Evolutionary conservation across 2,113 vertebrate genomes (phyloP), one percentile per base, ranked within the genome.

Genomic region (Elgaria multicarinata): DNA sequence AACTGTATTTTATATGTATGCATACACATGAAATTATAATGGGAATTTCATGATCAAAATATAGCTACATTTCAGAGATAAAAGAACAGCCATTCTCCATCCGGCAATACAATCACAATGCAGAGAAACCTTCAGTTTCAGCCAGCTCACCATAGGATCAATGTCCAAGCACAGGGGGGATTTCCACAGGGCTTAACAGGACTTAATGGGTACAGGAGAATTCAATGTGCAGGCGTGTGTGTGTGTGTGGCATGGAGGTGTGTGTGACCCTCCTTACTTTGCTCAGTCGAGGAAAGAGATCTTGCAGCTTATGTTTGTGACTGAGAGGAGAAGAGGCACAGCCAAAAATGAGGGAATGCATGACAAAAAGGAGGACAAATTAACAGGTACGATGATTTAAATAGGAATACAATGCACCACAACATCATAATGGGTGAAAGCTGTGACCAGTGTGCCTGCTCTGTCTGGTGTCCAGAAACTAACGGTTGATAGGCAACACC

Each of bases 1-100:
- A 88, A 58, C 1, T 2, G 36, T 24, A 39, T 44, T 83, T 88
- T 83, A 75, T 36, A 79, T 44, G 50, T 36, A 88, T 83, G 67
- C 67, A 55, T n/a, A 14, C 9, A 74, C 31, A 74, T 75, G 69
- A 46, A 83, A 83, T 26, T 3, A 26, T 88, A 75, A 88, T 74
- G 69, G 66, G 78, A 88, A 82, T 82, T 31, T 72, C 66, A 33
- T 74, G 78, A 82, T 88, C 79, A 74, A 76, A 86, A 76, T 76
- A 42, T 50, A 86, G 53, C 69, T 74, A 36, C 50, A 62, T 53
- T 58, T 55, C 50, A 75, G 36, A 55, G 46, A 53, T 26, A 71
- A 86, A 75, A 74, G 36, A 36, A 53, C 14, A 75, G 18, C n/a
- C 50, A 31, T 28, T 36, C 84, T 85, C 50, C 69, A 74, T 3